phyloP scores from a whole-genome alignment of 1,140 invertebrate species.

The Pygmarrhopalites habei region DNA sequence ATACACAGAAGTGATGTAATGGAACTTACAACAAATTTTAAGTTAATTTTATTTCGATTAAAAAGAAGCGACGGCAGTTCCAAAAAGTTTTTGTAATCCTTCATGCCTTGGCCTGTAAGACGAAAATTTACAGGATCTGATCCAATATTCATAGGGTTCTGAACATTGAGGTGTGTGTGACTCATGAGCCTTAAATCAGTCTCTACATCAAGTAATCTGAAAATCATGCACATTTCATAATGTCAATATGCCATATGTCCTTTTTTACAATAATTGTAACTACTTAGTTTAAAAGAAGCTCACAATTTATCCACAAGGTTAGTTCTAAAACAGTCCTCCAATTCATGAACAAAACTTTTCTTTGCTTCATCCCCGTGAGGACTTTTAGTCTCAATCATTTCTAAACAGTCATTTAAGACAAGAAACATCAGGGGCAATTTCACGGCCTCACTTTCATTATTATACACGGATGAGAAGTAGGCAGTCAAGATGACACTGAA shows the following conservation, averaged over 20 bases:
- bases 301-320: slow-evolving; percentile 63
- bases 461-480: slow-evolving; percentile 65
- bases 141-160: slow-evolving; percentile 44
- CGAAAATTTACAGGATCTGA: not conserved
- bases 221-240: no score
- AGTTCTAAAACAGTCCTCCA: slow-evolving; percentile 38
- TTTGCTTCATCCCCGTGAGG: slow-evolving; percentile 36
- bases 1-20: no score
- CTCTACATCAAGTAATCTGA: slow-evolving; percentile 80
- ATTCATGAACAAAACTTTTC: slow-evolving; percentile 24
- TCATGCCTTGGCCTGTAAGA: slow-evolving; percentile 48
- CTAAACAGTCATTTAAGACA: slow-evolving; percentile 29
- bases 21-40: slow-evolving; percentile 37
- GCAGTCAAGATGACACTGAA: slow-evolving; percentile 63
- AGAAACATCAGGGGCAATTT: slow-evolving; percentile 31
- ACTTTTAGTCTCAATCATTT: slow-evolving; percentile 26
- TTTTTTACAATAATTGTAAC: no score
- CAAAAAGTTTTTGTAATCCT: slow-evolving; percentile 51
- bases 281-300: no score
- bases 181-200: slow-evolving; percentile 81
- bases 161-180: slow-evolving; percentile 77
- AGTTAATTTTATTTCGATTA: slow-evolving; percentile 42
- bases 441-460: slow-evolving; percentile 50
- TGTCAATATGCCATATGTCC: no score
- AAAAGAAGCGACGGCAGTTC: slow-evolving; percentile 49